A percentile compares a stretch with the other conserved stretches of the same genome.
Evolutionary conservation across 2,797 vertebrate species (phyloP).

Genomic region (Dicrostonyx torquatus): DNA sequence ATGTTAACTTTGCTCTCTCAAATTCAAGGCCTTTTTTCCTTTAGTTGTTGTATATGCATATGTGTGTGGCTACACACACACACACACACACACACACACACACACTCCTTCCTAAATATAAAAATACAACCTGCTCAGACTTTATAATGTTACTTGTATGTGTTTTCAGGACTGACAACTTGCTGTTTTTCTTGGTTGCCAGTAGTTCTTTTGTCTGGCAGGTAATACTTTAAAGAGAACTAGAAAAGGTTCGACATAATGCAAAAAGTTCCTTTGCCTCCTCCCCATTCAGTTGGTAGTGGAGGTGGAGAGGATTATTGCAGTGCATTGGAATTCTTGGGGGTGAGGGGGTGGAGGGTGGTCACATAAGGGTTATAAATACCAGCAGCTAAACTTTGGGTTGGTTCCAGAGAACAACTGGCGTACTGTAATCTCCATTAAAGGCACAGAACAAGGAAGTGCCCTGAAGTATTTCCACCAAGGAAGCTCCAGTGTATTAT

Average conservation of each 20-base stretch:
- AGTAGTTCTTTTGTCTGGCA: constrained; percentile 26
- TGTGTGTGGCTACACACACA: background rate
- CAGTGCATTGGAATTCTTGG: constrained; percentile 79
- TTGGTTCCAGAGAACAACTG: constrained; percentile 75
- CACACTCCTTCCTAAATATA: background rate
- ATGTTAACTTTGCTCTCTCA: background rate
- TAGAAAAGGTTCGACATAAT: constrained; percentile 77
- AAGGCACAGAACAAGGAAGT: constrained; percentile 55
- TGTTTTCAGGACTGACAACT: background rate
- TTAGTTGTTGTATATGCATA: background rate
- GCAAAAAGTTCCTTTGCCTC: constrained; percentile 65
- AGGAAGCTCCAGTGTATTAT: constrained; percentile 62
- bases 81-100: background rate
- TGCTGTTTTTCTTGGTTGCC: background rate
- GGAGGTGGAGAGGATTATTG: constrained; percentile 77
- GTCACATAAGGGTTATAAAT: constrained; percentile 86
- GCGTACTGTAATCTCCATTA: constrained; percentile 66
- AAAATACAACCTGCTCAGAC: background rate
- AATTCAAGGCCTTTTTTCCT: background rate
- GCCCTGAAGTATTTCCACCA: constrained; percentile 56
- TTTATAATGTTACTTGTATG: background rate
- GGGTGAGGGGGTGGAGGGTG: constrained; percentile 47
- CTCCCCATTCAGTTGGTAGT: constrained; percentile 81
- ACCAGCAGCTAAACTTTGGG: constrained; percentile 70
- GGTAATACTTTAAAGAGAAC: constrained; percentile 79